Evolutionary conservation across 2,888 invertebrate genomes (phyloP), one percentile per base, ranked within the genome.

Genomic region (Polydrusus pterygomalis): DNA sequence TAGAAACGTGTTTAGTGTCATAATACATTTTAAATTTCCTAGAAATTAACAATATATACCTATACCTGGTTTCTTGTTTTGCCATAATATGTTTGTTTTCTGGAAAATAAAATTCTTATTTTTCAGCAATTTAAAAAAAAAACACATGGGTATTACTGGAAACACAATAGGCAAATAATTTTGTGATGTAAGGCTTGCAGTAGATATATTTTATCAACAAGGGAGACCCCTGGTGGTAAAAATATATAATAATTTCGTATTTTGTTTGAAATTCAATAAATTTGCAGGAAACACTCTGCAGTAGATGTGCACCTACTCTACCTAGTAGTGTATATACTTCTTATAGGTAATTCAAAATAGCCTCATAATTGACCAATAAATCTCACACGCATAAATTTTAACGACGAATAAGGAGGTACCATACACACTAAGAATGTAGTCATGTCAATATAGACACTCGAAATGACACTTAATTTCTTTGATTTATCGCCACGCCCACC

Each of bases 401-500:
- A n/a, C 56, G 30, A 69, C 56, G 11, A 56, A 69, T n/a, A 69
- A 20, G 69, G 69, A 38, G 56, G 54, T 69, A 58, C 69, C 15
- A 15, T 40, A 54, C 45, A 40, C 20, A 68, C 40, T 56, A 56
- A 68, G 54, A 68, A 68, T 47, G 17, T 68, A 56, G 51, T 68
- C 68, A 30, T n/a, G 69, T 56, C 45, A n/a, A n/a, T n/a, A n/a
- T n/a, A n/a, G n/a, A n/a, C n/a, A 63, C 45, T 45, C 9, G 25
- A 47, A 34, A 47, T 30, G 70, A 70, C 71, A 63, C 54, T 71
- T 49, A 71, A 71, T 71, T 71, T 71, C 63, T 43, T 63, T 71
- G 71, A 71, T 71, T 62, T 71, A 71, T 71, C 34, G 13, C 15
- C 56, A 51, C 71, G 71, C 71, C 71, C 64, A 71, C 70, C 60